Base-by-base conservation (phyloP, 2,113 vertebrate species). In the Paedocypris sp. region DNA sequence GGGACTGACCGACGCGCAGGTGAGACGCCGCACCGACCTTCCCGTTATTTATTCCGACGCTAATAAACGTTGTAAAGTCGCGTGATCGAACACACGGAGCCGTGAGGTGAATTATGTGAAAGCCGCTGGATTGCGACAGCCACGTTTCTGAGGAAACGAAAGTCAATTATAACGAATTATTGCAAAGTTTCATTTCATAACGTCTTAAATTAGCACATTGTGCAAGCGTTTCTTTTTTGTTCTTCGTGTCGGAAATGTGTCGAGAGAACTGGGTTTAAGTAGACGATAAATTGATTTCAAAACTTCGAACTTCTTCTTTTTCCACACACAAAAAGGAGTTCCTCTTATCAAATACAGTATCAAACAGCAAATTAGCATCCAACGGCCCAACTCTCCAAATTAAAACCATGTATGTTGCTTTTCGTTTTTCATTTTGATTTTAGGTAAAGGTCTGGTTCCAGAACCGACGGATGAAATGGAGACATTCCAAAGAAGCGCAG, bases 371-470 rank as follows among this genome's bases (percentile, higher is more conserved):
- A n/a, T n/a, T n/a, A n/a, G n/a, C n/a, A n/a, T n/a, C n/a, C n/a
- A n/a, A n/a, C n/a, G n/a, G n/a, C n/a, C n/a, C n/a, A n/a, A n/a
- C n/a, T n/a, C n/a, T n/a, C 26, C 1, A 8, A 13, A 20, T 19
- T 18, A 42, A 25, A 15, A 7, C 3, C 6, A 47, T 41, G 8
- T 7, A 15, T 11, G 12, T 9, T n/a, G 4, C 6, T 31, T 6
- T 32, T 12, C 23, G 4, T 18, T n/a, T 23, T 42, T 16, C 15
- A 36, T 13, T 13, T 4, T 10, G 38, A 6, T 67, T 12, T 46
- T 42, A 96, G 92, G 92, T 96, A 4, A 96, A 98, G 69, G 94
- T 98, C 20, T 98, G 94, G 94, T 97, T 97, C 75, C 94, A 98
- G 80, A 98, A 97, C 82, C 80, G 94, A 13, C 80, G 94, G 58